Evolutionary conservation across 2,797 vertebrate genomes (phyloP), one percentile per base, ranked within the genome.

Genomic region (Thamnophis elegans): DNA sequence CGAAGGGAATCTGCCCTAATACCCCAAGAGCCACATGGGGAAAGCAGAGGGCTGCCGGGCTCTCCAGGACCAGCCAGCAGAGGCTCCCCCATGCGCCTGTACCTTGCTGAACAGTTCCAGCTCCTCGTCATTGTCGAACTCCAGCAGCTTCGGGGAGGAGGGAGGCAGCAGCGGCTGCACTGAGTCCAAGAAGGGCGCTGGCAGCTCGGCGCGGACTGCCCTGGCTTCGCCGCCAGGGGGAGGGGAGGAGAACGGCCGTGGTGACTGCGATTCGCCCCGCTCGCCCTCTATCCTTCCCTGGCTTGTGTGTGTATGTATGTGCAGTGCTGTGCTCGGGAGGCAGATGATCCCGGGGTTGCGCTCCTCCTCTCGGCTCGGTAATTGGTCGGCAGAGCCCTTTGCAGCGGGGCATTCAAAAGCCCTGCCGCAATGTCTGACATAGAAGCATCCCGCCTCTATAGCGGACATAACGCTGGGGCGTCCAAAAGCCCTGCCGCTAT

Each of bases 91-190:
- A 2, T 4, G 22, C 68, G 26, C 13, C 20, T 4, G 96, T 98
- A 99, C 99, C 99, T 99, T 99, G 91, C 97, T 99, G 97, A 99
- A 99, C 93, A 99, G 99, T 97, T 99, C 99, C 97, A 99, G 97
- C 95, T 99, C 99, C 12, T 99, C 99, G 93, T 99, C 99, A 91
- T 99, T 99, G 89, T 99, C 98, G 92, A 99, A 94, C 59, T 98
- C 98, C 97, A 99, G 93, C 97, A 98, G 97, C 90, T 97, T 97
- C 93, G 95, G 97, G 0, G 97, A 94, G 55, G 98, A 94, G 20
- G 94, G 60, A 54, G 12, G 92, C 25, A 56, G 92, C 32, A 6
- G 94, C 90, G 85, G 88, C 54, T 59, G 91, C 2, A 94, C n/a
- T n/a, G n/a, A n/a, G n/a, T n/a, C n/a, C n/a, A n/a, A n/a, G n/a